A percentile compares a stretch with the other conserved stretches of the same genome.
Conservation (phyloP, 1,140 invertebrate genomes). For the Drosophila sechellia region DNA sequence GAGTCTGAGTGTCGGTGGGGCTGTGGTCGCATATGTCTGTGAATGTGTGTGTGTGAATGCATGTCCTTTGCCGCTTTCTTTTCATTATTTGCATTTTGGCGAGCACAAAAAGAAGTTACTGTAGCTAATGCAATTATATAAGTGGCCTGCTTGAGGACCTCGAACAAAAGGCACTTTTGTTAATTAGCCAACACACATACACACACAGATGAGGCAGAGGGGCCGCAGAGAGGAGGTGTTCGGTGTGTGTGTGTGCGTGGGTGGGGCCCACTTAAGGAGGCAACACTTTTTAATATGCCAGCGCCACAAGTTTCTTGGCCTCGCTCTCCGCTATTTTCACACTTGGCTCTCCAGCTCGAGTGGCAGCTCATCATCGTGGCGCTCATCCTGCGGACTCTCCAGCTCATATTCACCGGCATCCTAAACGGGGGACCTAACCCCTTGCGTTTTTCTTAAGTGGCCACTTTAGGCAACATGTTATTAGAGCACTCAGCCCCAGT, state of each 20-base stretch:
- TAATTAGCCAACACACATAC: constrained; percentile 65
- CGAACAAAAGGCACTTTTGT: constrained; percentile 73
- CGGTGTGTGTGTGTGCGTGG: background rate
- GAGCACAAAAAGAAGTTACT: constrained; percentile 54
- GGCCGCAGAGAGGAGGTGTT: background rate
- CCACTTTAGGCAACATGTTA: constrained; percentile 64
- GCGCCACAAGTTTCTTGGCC: constrained; percentile 45
- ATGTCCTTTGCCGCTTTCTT: constrained; percentile 66
- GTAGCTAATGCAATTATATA: constrained; percentile 82
- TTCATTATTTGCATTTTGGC: constrained; percentile 72
- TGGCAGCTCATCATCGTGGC: constrained; percentile 31
- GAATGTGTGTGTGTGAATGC: constrained; percentile 19
- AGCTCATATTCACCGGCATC: constrained; percentile 12
- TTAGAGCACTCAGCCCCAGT: constrained; percentile 42
- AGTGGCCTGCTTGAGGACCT: constrained; percentile 68
- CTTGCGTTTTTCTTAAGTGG: constrained; percentile 56
- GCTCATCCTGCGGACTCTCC: constrained; percentile 9
- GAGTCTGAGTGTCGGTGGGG: constrained; percentile 14
- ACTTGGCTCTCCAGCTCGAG: constrained; percentile 46
- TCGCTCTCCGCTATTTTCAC: constrained; percentile 51
- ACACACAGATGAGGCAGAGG: background rate
- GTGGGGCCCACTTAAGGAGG: constrained; percentile 46
- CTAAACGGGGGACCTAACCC: constrained; percentile 5
- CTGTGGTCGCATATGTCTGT: background rate
- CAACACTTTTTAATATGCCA: constrained; percentile 60